phyloP scores from a whole-genome alignment of 2,888 invertebrate species.

The Parapristionchus giblindavisi region DNA sequence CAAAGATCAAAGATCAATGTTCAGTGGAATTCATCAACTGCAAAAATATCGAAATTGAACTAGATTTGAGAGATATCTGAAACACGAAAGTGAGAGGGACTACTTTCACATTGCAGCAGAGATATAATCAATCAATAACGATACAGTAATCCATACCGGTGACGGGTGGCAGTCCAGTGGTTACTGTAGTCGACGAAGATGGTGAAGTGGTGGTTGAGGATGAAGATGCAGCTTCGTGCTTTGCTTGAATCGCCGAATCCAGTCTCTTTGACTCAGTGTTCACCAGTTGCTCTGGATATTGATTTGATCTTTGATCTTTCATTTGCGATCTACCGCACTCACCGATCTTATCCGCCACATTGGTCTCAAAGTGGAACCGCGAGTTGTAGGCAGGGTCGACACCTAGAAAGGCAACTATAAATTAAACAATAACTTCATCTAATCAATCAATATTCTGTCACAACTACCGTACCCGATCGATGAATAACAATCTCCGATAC shows the following conservation, averaged over 20 bases:
- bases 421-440: neutral
- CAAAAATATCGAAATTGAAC: no score
- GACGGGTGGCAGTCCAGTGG: conserved; percentile 39
- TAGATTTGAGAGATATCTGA: no score
- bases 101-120: no score
- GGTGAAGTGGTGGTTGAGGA: conserved; percentile 58
- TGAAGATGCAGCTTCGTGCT: conserved; percentile 90
- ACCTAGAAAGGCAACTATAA: no score
- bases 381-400: conserved; percentile 50
- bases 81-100: no score
- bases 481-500: conserved; percentile 57
- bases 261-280: conserved; percentile 81
- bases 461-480: conserved; percentile 37
- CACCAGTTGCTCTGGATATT: conserved; percentile 46
- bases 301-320: conserved; percentile 6
- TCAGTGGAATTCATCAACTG: no score
- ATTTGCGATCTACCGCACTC: no score
- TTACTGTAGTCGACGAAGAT: conserved; percentile 70
- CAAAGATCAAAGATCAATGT: no score
- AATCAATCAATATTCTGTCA: conserved; percentile 7
- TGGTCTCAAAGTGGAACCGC: conserved; percentile 51
- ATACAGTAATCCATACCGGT: no score
- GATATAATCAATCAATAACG: no score
- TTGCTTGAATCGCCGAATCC: conserved; percentile 87
- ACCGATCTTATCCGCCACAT: conserved; percentile 54